phyloP scores from a whole-genome alignment of 2,113 vertebrate species.

The Pygathrix nemaeus region DNA sequence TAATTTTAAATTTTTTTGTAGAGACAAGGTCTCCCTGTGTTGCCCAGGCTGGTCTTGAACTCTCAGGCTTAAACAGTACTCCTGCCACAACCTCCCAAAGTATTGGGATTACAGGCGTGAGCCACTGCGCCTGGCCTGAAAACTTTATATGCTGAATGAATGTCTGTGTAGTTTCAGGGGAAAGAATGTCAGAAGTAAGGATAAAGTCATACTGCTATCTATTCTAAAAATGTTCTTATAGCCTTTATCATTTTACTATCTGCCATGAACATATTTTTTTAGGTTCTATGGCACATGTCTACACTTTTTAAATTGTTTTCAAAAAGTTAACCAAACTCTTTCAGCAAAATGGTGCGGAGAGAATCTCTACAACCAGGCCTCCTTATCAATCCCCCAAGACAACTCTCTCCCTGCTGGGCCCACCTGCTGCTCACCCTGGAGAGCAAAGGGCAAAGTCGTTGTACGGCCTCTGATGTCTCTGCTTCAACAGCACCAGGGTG shows the following conservation, averaged over 20 bases:
- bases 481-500: not conserved
- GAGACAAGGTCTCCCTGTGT: too few species aligned
- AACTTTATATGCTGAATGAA: too few species aligned
- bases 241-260: not conserved
- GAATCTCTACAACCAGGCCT: accelerated
- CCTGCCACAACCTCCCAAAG: too few species aligned
- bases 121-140: too few species aligned
- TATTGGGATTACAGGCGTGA: too few species aligned
- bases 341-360: not conserved
- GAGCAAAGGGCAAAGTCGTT: not conserved
- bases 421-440: not conserved
- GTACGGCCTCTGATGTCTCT: not conserved
- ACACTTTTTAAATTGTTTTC: not conserved
- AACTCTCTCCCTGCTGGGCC: accelerated
- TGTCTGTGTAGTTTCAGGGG: not conserved
- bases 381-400: accelerated
- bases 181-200: accelerated
- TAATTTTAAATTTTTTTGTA: too few species aligned
- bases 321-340: not conserved
- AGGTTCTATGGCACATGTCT: not conserved
- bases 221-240: accelerated
- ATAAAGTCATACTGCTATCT: not conserved
- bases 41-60: too few species aligned
- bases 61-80: too few species aligned
- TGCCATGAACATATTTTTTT: not conserved